Base-by-base conservation (phyloP, 2,113 vertebrate species). In the Microcebus lehilahytsara region DNA sequence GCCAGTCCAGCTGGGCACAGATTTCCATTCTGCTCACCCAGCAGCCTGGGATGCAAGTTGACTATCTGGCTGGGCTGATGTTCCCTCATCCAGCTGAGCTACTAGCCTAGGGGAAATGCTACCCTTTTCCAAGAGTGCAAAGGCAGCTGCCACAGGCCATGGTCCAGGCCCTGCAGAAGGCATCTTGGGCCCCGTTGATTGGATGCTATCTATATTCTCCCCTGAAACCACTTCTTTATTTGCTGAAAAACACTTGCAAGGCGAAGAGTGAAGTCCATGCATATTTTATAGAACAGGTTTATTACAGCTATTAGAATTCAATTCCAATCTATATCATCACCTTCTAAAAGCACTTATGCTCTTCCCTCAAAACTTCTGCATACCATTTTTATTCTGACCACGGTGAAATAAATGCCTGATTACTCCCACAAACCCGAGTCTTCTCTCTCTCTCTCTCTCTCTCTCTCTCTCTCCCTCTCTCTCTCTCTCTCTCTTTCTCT, bases 61-160 rank as follows among this genome's bases (percentile, higher is more conserved):
- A 84, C 97, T 98, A 58, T 84, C 97, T 79, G 80, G 72, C 53
- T 95, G 72, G 3, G 6, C 93, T 72, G 94, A 49, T 67, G 32
- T 94, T 93, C 71, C 96, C 71, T 32, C 5, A 62, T 74, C 98
- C 98, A 98, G 98, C 98, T 97, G 96, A 98, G 97, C 89, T 97
- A 67, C 9, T 62, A 85, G 93, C 97, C 97, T 97, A 66, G 53
- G 97, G 96, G 94, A 91, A 92, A 97, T 85, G 93, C 79, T 92
- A 95, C 69, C 89, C 51, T 69, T 99, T 98, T 97, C 96, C 98
- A 95, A 98, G 98, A 97, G 98, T 99, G 98, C 98, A 98, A 98
- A 99, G 98, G 98, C 99, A 99, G 98, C 99, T 99, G 99, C 98
- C 98, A 98, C 93, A 94, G 97, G 96, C 97, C 78, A 96, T 11